These are phyloP conservation scores for Argyrosomus regius DNA, from an alignment of 2,797 vertebrate species.

Conservation along the genomic window DNA sequence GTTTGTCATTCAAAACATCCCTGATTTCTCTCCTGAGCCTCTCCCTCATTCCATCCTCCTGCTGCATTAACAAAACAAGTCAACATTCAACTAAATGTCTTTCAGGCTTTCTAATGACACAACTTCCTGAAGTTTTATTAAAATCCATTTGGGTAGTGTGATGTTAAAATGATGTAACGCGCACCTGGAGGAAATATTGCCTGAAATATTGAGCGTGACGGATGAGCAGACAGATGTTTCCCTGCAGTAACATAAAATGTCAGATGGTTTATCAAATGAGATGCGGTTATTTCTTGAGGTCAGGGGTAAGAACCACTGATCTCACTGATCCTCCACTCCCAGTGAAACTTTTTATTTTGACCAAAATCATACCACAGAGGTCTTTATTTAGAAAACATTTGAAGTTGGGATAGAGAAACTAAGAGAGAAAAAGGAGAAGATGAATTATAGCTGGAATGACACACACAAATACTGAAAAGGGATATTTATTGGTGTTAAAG, in stretches of 20 bases:
- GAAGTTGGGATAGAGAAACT: background rate
- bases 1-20: conserved; percentile 44
- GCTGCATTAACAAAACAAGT: conserved; percentile 16
- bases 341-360: conserved; percentile 9
- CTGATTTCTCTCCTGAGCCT: conserved; percentile 6
- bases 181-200: conserved; percentile 40
- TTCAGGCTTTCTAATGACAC: background rate
- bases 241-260: conserved; percentile 49
- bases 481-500: background rate
- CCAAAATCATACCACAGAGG: background rate
- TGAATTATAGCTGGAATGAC: background rate
- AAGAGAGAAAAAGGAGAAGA: background rate
- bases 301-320: background rate
- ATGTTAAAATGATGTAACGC: conserved; percentile 22
- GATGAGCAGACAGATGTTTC: conserved; percentile 45
- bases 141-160: conserved; percentile 11
- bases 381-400: conserved; percentile 1
- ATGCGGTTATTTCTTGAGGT: conserved; percentile 10
- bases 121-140: conserved; percentile 29
- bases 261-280: conserved; percentile 48
- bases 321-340: conserved; percentile 2
- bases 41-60: conserved; percentile 52
- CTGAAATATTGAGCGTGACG: conserved; percentile 57
- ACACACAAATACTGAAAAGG: background rate
- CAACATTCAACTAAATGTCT: conserved; percentile 1